Evolutionary conservation across 2,797 vertebrate genomes (phyloP).

Genomic region (Paedocypris micromegethes): DNA sequence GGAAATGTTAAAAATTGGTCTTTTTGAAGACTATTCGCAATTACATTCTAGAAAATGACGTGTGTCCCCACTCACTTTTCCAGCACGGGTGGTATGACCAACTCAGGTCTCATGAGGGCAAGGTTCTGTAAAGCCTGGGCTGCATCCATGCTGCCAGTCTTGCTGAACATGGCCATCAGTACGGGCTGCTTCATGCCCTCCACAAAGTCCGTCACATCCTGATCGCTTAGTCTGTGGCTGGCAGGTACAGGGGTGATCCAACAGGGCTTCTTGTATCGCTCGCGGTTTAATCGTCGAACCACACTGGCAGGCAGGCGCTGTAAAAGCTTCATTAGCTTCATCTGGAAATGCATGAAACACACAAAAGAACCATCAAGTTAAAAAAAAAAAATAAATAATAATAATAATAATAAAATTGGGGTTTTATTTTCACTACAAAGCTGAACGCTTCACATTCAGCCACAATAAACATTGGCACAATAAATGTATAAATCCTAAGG

Average conservation of each 20-base stretch:
- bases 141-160: slow-evolving; percentile 92
- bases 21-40: neutral
- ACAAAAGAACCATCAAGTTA: no score
- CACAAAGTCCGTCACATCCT: slow-evolving; percentile 88
- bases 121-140: slow-evolving; percentile 94
- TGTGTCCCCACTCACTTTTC: slow-evolving; percentile 77
- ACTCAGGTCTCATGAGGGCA: slow-evolving; percentile 88
- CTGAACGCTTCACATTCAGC: no score
- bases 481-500: no score
- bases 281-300: slow-evolving; percentile 87
- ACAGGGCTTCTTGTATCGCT: slow-evolving; percentile 79
- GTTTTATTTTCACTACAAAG: no score
- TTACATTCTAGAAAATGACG: neutral
- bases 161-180: slow-evolving; percentile 95
- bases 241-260: slow-evolving; percentile 89
- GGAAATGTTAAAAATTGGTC: no score
- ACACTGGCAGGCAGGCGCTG: slow-evolving; percentile 86
- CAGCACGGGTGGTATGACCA: slow-evolving; percentile 90
- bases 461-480: no score
- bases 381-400: no score
- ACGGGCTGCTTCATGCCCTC: slow-evolving; percentile 87
- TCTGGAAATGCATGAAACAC: slow-evolving; percentile 56
- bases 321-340: slow-evolving; percentile 91
- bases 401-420: no score
- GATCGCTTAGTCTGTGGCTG: slow-evolving; percentile 82